Conservation (phyloP, 2,113 vertebrate species). For the Laticauda colubrina region DNA sequence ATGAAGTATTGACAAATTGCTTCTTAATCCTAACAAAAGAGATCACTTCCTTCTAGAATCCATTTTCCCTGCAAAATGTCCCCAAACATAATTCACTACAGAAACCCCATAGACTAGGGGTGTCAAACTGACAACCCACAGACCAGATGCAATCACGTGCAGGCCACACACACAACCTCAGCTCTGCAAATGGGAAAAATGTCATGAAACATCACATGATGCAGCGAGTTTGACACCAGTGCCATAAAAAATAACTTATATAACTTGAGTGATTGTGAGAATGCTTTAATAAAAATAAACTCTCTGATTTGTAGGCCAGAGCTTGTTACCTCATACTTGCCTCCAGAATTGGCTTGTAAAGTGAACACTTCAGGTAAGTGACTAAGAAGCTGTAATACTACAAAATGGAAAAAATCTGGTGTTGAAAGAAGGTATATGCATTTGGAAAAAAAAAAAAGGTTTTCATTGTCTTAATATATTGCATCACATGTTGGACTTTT, state of each 20-base stretch:
- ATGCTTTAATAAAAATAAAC: not conserved
- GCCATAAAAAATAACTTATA: not conserved
- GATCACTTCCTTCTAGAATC: not conserved
- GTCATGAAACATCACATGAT: too few relatives aligned
- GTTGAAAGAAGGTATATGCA: not conserved
- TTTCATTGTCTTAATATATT: not conserved
- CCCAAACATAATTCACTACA: not conserved
- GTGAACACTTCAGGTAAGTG: conserved; percentile 70
- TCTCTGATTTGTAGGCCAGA: conserved; percentile 66
- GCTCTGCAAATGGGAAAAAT: too few relatives aligned
- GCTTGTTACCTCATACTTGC: conserved; percentile 68
- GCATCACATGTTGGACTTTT: not conserved
- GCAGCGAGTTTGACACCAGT: too few relatives aligned
- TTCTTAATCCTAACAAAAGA: not conserved
- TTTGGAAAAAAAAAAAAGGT: not conserved
- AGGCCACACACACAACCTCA: too few relatives aligned
- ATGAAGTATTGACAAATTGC: not conserved
- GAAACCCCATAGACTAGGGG: not conserved
- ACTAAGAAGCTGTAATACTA: not conserved
- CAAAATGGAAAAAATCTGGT: not conserved
- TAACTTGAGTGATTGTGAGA: not conserved
- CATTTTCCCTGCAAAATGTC: not conserved
- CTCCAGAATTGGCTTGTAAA: conserved; percentile 70
- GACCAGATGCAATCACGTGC: too few relatives aligned
- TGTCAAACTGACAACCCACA: too few relatives aligned